Evolutionary conservation across 2,113 vertebrate genomes (phyloP), one percentile per base, ranked within the genome.

Genomic region (Sinosuthora webbiana): DNA sequence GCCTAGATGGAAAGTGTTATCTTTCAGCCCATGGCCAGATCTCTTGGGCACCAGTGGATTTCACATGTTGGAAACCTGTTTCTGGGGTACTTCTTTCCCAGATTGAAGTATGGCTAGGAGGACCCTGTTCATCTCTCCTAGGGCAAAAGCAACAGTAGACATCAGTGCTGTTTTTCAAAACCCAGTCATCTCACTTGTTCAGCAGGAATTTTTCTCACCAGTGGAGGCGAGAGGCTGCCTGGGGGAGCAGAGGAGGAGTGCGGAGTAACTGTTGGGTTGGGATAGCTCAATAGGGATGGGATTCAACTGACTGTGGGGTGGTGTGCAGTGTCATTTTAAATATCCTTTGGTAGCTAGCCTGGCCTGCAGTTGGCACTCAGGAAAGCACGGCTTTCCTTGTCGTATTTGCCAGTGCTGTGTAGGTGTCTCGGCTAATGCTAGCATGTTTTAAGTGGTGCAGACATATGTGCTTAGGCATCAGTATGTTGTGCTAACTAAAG

Each of bases 361-460:
- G 37, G 6, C 37, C 31, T 64, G 50, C 33, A 73, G 41, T 19
- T 81, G 78, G 24, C 14, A 16, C 5, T 53, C 52, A 74, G 60
- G 30, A 74, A 21, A 56, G 27, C 1, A 1, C 39, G 39, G 14
- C 15, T 82, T 82, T 57, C 11, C 33, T 24, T 67, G 52, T 53
- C 22, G 2, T 20, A 3, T 53, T 70, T 82, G 13, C 22, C 25
- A 28, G 42, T 22, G 24, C 25, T 59, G 22, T 44, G 62, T 39
- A 18, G 39, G 15, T 70, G 21, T 67, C 35, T 83, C 0, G 0
- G 56, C 11, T 82, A 55, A 53, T 2, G 4, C 10, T 30, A 13
- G 10, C 0, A 0, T 55, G 18, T 52, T 84, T 65, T 62, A 62
- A 37, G 27, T 49, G 30, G 12, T 33, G 11, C 9, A 74, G 60